Conservation (phyloP, 2,797 vertebrate species). For the Lithobates sylvaticus region DNA sequence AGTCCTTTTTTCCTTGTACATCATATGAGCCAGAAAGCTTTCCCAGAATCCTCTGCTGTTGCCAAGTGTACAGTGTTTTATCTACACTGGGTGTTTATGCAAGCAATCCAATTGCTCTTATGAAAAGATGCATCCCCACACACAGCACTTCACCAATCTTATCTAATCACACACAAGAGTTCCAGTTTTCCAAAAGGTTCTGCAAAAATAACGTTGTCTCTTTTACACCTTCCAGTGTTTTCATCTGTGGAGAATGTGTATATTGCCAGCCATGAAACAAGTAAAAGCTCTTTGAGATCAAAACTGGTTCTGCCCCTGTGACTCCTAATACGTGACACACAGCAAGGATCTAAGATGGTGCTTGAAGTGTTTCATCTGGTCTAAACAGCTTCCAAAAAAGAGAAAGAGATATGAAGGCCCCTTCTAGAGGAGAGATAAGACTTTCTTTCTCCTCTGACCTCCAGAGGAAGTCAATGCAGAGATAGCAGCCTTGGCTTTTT, state of each 20-base stretch:
- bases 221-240: slow-evolving; percentile 15
- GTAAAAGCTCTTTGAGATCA: slow-evolving; percentile 29
- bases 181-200: slow-evolving; percentile 14
- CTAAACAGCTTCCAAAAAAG: slow-evolving; percentile 4
- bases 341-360: slow-evolving; percentile 4
- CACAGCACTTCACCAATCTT: slow-evolving; percentile 11
- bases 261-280: slow-evolving; percentile 26
- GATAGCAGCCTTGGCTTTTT: not conserved
- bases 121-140: slow-evolving; percentile 6
- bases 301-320: slow-evolving; percentile 27
- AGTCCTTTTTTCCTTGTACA: not conserved
- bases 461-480: slow-evolving; percentile 10
- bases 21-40: not conserved
- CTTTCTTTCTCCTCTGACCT: slow-evolving; percentile 23
- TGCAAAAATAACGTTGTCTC: slow-evolving; percentile 20
- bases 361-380: slow-evolving; percentile 32
- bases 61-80: not conserved
- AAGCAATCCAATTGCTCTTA: slow-evolving; percentile 41
- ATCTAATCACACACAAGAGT: slow-evolving; percentile 25
- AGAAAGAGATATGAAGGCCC: slow-evolving; percentile 8
- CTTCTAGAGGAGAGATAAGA: slow-evolving; percentile 17
- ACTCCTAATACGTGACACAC: slow-evolving; percentile 28
- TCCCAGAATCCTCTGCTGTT: not conserved
- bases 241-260: slow-evolving; percentile 19
- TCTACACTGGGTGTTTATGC: slow-evolving; percentile 27